These are phyloP conservation scores for Psilopogon haemacephalus DNA, from an alignment of 2,113 vertebrate genomes.

Conservation along the genomic window DNA sequence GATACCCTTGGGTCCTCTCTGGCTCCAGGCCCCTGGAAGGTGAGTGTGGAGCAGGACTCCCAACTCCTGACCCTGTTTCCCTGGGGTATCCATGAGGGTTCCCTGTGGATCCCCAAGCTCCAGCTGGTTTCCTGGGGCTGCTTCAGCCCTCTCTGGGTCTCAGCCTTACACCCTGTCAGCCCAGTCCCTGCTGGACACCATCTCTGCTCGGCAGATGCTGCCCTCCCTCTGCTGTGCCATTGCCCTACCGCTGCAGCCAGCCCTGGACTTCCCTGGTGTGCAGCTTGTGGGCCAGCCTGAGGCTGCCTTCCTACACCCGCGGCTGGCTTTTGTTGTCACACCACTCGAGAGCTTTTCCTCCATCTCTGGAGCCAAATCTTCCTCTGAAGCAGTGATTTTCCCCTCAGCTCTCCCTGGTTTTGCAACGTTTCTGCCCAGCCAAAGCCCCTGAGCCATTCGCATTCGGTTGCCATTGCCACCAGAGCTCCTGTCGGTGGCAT, in stretches of 20 bases:
- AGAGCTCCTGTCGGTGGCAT: fast-evolving
- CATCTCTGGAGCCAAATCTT: not conserved
- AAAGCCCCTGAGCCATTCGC: not conserved
- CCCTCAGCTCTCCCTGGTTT: fast-evolving
- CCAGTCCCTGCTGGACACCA: too few species aligned
- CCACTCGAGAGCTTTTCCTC: not conserved
- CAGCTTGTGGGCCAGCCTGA: not conserved
- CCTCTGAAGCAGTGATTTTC: not conserved
- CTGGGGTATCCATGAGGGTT: not conserved
- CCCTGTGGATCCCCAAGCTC: not conserved
- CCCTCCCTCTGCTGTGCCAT: not conserved
- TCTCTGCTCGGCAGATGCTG: not conserved
- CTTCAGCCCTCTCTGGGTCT: not conserved
- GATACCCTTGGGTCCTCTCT: not conserved
- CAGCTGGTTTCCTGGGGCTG: not conserved
- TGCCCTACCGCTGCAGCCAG: fast-evolving
- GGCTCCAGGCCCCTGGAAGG: not conserved
- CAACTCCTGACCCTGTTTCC: not conserved
- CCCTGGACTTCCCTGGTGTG: not conserved
- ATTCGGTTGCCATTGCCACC: fast-evolving
- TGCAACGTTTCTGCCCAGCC: fast-evolving
- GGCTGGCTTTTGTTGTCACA: fast-evolving
- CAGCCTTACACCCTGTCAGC: not conserved
- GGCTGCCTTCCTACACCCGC: fast-evolving
- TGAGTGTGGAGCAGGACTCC: not conserved